These are phyloP conservation scores for Merluccius polli DNA, from an alignment of 2,797 vertebrate species.

Conservation along the genomic window DNA sequence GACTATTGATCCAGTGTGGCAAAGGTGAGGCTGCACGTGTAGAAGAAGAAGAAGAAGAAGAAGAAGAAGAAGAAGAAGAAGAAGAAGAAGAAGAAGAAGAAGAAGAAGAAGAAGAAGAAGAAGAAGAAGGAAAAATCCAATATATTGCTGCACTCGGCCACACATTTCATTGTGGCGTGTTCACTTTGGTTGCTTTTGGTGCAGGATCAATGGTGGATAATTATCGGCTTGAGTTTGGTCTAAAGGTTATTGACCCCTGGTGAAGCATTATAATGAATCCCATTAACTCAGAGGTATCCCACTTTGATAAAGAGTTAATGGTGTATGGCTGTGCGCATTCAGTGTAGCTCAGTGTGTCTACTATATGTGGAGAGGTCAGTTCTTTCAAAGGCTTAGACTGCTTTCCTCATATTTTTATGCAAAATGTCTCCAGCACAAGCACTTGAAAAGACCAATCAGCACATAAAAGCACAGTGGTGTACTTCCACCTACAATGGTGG, in stretches of 20 bases:
- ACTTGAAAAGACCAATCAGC: constrained; percentile 49
- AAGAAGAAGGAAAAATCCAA: no score
- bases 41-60: not conserved
- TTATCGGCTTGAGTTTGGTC: not conserved
- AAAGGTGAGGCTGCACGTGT: not conserved
- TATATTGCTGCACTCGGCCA: not conserved
- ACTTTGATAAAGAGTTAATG: not conserved
- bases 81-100: no score
- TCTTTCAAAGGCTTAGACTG: not conserved
- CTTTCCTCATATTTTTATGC: constrained; percentile 1
- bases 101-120: not conserved
- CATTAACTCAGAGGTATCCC: not conserved
- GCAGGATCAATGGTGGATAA: not conserved
- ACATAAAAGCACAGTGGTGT: constrained; percentile 52
- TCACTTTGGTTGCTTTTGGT: not conserved
- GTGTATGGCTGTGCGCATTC: not conserved
- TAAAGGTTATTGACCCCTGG: not conserved
- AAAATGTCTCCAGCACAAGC: constrained; percentile 20
- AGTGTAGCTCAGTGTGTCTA: not conserved
- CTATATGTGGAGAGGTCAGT: not conserved
- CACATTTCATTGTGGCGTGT: not conserved
- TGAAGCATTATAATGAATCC: not conserved
- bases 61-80: no score
- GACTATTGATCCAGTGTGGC: not conserved
- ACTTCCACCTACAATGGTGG: no score